Percentiles rank a stretch among this genome's conserved stretches.
These are phyloP conservation scores for Porites lutea DNA, from an alignment of 64 coral and sea anemone genomes.

Conservation along the genomic window DNA sequence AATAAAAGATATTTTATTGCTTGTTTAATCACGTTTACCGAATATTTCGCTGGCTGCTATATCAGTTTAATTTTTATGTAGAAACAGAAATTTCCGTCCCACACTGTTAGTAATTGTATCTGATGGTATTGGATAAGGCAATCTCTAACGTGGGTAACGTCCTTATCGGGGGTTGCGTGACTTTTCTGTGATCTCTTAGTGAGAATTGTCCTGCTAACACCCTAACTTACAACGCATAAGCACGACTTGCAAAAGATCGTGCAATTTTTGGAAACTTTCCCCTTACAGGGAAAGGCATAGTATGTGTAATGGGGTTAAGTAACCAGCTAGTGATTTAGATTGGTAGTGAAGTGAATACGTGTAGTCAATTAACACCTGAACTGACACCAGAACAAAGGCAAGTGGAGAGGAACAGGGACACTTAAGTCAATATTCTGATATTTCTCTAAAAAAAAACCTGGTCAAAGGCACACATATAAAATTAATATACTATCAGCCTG, in stretches of 20 bases:
- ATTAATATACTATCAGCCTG: too few relatives aligned
- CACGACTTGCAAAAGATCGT: conserved; percentile 88
- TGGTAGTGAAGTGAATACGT: too few relatives aligned
- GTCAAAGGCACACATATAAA: too few relatives aligned
- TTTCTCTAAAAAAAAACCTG: too few relatives aligned
- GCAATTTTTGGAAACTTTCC: conserved; percentile 99
- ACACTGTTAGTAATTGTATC: neutral
- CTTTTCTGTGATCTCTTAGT: conserved; percentile 89
- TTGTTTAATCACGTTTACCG: neutral
- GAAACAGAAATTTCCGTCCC: conserved; percentile 17
- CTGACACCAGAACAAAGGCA: too few relatives aligned
- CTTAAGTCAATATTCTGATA: too few relatives aligned
- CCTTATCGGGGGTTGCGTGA: conserved; percentile 99
- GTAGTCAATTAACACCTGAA: too few relatives aligned
- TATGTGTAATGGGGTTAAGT: too few relatives aligned
- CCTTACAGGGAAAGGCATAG: conserved; percentile 21
- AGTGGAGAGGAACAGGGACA: too few relatives aligned
- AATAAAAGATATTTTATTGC: neutral
- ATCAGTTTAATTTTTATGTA: neutral
- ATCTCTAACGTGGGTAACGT: conserved; percentile 9
- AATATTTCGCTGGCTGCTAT: neutral
- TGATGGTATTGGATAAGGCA: neutral
- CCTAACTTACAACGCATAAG: conserved; percentile 78
- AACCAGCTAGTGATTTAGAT: too few relatives aligned
- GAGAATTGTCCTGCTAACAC: conserved; percentile 98